These are phyloP conservation scores for Apostichopus californicus DNA, from an alignment of 35 echinoderm and acorn worm genomes.

Conservation along the genomic window DNA sequence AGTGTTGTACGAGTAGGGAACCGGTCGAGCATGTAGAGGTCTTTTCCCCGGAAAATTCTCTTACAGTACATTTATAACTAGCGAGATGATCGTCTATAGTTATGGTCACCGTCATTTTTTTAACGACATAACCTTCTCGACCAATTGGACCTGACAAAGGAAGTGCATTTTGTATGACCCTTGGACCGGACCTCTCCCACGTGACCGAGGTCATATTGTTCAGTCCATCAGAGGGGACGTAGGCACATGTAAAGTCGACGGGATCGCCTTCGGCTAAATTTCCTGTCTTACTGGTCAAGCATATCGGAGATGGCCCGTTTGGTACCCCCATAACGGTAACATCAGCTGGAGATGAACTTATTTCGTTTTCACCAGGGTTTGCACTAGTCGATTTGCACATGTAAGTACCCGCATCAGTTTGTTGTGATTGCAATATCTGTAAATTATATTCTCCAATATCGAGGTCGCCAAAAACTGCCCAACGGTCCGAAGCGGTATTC, in stretches of 20 bases:
- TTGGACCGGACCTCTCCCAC: conserved; percentile 15
- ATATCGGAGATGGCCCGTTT: conserved; percentile 20
- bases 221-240: not conserved
- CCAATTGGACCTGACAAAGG: not conserved
- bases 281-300: conserved; percentile 51
- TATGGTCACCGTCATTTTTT: conserved; percentile 56
- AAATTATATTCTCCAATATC: conserved; percentile 62
- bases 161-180: not conserved
- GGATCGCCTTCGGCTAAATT: conserved; percentile 46
- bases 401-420: conserved; percentile 53
- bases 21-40: conserved; percentile 57
- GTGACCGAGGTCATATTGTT: not conserved
- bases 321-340: conserved; percentile 37
- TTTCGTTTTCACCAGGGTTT: conserved; percentile 8
- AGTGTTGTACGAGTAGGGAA: conserved; percentile 42
- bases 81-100: conserved; percentile 36
- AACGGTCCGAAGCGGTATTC: not conserved
- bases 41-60: not conserved
- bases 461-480: conserved; percentile 66
- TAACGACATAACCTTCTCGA: conserved; percentile 42
- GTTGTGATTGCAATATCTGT: conserved; percentile 29
- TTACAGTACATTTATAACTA: conserved; percentile 59
- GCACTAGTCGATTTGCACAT: conserved; percentile 52
- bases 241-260: conserved; percentile 70
- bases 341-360: conserved; percentile 50